These are phyloP conservation scores for Timandra comae DNA, from an alignment of 2,888 invertebrate species.

Conservation along the genomic window DNA sequence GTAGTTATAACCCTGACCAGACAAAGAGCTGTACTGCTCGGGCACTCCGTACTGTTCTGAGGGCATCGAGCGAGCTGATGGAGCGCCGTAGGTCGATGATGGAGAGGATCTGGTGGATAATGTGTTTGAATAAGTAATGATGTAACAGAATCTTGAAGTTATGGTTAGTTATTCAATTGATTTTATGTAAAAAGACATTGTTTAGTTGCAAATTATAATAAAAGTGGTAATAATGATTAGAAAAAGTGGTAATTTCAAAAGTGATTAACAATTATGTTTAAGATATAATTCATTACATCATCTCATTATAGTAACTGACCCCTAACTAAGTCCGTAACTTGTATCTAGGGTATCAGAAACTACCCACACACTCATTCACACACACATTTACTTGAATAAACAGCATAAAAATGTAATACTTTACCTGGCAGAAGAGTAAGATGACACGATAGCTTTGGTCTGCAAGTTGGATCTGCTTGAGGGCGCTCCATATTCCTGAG, in stretches of 20 bases:
- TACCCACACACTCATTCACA: no score
- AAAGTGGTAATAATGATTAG: constrained; percentile 1
- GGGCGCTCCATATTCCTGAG: constrained; percentile 70
- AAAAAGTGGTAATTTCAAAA: background rate
- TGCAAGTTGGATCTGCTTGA: constrained; percentile 45
- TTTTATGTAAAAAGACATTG: no score
- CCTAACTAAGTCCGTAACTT: no score
- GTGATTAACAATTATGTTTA: background rate
- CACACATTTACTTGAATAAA: background rate
- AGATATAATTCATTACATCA: background rate
- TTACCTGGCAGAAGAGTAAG: constrained; percentile 50
- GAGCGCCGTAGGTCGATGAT: constrained; percentile 43
- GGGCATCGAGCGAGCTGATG: constrained; percentile 51
- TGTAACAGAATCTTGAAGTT: no score
- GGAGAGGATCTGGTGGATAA: constrained; percentile 35
- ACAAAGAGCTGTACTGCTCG: constrained; percentile 60
- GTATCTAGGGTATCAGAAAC: no score
- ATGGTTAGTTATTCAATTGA: no score
- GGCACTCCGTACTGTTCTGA: constrained; percentile 63
- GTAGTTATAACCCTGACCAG: constrained; percentile 45
- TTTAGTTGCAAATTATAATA: no score
- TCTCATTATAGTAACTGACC: no score
- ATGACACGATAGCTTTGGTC: constrained; percentile 41
- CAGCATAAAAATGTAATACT: no score
- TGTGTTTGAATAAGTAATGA: no score